Base-by-base conservation (phyloP, 2,888 invertebrate genomes). In the Rotaria sp. region DNA sequence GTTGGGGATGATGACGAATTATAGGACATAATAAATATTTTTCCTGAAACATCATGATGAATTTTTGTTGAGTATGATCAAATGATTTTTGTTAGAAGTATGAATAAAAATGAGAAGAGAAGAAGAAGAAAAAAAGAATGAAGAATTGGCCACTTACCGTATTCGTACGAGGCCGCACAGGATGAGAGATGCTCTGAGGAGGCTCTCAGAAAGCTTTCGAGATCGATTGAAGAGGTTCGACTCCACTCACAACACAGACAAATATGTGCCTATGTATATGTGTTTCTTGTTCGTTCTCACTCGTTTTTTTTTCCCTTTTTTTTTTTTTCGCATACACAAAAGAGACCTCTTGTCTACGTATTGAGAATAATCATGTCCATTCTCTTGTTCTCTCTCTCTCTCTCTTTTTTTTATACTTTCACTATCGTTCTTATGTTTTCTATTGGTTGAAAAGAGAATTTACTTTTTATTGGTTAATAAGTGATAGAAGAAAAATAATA, bases 221-320 rank as follows among this genome's bases (percentile, higher is more conserved):
- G 80, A 80, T 80, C 80, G 80, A 45, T 67, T 80, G 80, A 80
- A 80, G 80, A 80, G 80, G 80, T 45, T 80, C 80, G 80, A 45
- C 45, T 80, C 45, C 41, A 80, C 41, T 45, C 41, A 80, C 80
- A 45, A 80, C 41, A 80, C 67, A 38, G 67, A 38, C 67, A 67
- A 67, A 67, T 67, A 67, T 67, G 67, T 67, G 67, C 35, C 38
- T 67, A 35, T 67, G 67, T 67, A 67, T 67, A 67, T 67, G 67
- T 67, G 67, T 38, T 67, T 38, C 67, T 67, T 67, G 35, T 67
- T 67, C 67, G 67, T 67, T 67, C 67, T 67, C 67, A 67, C 67
- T 67, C 67, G 35, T 67, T 67, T 67, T 52, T 52, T 52, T 41
- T 41, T 41, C 41, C 8, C 41, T 41, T 5, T 8, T 11, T 24